Evolutionary conservation across 2,888 invertebrate genomes (phyloP).

Genomic region (Ceramica pisi): DNA sequence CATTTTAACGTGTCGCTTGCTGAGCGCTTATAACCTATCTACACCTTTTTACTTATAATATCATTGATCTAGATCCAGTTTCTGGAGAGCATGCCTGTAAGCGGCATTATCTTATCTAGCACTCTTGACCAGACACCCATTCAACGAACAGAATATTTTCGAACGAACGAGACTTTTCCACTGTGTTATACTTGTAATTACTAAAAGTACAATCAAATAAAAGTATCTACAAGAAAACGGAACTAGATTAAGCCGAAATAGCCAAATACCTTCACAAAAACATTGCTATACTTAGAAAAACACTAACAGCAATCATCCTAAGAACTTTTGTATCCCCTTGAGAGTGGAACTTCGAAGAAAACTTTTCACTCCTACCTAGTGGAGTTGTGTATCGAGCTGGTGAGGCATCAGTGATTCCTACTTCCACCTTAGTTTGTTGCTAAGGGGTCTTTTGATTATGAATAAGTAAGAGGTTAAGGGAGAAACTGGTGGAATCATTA

Average conservation of each 20-base stretch:
- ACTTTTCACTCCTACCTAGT: conserved; percentile 18
- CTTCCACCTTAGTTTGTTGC: conserved; percentile 4
- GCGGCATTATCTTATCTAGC: too few relatives aligned
- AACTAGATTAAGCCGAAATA: conserved; percentile 20
- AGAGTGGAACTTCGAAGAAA: conserved; percentile 9
- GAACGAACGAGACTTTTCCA: neutral
- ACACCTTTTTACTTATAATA: too few relatives aligned
- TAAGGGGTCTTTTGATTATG: conserved; percentile 4
- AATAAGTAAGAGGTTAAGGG: conserved; percentile 1
- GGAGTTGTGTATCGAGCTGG: neutral
- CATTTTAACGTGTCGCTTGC: too few relatives aligned
- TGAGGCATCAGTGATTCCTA: conserved; percentile 3
- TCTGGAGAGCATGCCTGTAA: too few relatives aligned
- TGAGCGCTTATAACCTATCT: too few relatives aligned
- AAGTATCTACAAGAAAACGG: neutral
- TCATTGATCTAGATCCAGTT: too few relatives aligned
- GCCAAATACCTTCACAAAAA: conserved; percentile 20
- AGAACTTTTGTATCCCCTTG: conserved; percentile 35
- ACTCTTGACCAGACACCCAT: neutral
- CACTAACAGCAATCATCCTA: conserved; percentile 29
- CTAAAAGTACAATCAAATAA: conserved; percentile 2
- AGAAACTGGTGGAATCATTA: neutral
- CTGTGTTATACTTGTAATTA: conserved; percentile 6
- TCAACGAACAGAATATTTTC: neutral
- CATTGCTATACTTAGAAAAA: conserved; percentile 27